These are phyloP conservation scores for Chiloscyllium plagiosum DNA, from an alignment of 2,113 vertebrate genomes.

Conservation along the genomic window DNA sequence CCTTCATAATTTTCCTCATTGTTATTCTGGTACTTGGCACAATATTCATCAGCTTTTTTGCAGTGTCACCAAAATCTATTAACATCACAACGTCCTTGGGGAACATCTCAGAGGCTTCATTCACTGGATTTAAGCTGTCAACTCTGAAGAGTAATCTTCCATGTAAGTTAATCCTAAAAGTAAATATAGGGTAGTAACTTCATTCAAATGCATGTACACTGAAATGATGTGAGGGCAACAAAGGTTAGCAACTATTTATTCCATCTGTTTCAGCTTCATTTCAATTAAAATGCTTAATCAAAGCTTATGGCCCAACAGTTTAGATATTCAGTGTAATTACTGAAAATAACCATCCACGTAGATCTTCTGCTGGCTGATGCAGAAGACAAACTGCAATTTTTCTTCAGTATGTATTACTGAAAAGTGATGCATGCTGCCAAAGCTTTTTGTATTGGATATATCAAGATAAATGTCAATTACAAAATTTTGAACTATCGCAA, in stretches of 20 bases:
- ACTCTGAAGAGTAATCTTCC: constrained; percentile 68
- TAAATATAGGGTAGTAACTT: background rate
- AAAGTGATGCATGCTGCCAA: background rate
- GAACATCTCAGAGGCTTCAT: constrained; percentile 50
- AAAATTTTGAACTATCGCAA: background rate
- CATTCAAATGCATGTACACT: background rate
- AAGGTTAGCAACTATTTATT: background rate
- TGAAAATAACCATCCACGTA: background rate
- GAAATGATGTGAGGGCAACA: background rate
- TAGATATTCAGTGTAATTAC: background rate
- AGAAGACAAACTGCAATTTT: background rate
- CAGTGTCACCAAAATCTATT: constrained; percentile 47
- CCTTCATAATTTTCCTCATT: constrained; percentile 81
- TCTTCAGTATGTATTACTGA: background rate
- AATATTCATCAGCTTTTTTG: constrained; percentile 77
- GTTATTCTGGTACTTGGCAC: constrained; percentile 68
- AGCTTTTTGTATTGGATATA: background rate
- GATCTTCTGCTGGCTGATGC: background rate
- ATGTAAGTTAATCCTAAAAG: constrained; percentile 53
- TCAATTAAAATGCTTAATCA: background rate
- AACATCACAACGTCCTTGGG: constrained; percentile 43
- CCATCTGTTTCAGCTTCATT: background rate
- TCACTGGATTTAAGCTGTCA: constrained; percentile 73
- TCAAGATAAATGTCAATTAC: background rate
- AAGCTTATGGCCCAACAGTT: background rate